Evolutionary conservation across 2,797 vertebrate species (phyloP).

Genomic region (Crax fasciolata): DNA sequence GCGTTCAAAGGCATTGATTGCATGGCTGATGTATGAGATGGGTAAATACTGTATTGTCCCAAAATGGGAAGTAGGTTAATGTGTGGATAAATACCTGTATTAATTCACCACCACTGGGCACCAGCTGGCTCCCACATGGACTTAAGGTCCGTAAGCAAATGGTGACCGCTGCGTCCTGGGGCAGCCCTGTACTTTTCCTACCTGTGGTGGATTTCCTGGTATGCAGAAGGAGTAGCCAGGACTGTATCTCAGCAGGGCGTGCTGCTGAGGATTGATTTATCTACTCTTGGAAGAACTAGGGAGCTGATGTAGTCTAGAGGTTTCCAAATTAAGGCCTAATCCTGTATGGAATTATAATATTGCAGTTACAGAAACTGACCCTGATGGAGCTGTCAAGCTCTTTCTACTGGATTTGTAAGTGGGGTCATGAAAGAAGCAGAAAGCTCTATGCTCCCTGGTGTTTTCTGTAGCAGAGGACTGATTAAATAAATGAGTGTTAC

Average conservation of each 20-base stretch:
- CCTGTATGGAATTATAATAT: neutral
- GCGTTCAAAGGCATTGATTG: neutral
- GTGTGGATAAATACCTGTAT: neutral
- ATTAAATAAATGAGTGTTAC: neutral
- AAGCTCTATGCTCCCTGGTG: neutral
- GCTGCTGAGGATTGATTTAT: neutral
- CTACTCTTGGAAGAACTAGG: neutral
- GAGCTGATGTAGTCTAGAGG: neutral
- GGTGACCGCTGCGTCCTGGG: neutral
- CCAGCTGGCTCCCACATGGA: neutral
- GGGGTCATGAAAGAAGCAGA: neutral
- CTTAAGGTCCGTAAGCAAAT: neutral
- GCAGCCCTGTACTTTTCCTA: neutral
- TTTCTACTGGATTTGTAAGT: neutral
- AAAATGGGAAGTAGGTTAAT: neutral
- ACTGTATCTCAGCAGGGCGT: neutral
- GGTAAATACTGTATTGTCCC: neutral
- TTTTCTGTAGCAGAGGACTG: neutral
- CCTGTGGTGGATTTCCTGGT: neutral
- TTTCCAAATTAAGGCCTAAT: neutral
- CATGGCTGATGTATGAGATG: neutral
- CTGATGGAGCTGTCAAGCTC: neutral
- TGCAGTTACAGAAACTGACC: too few relatives aligned
- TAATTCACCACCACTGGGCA: neutral
- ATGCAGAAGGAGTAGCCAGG: neutral